Conservation (phyloP, 1,140 invertebrate genomes). For the Diprion similis region DNA sequence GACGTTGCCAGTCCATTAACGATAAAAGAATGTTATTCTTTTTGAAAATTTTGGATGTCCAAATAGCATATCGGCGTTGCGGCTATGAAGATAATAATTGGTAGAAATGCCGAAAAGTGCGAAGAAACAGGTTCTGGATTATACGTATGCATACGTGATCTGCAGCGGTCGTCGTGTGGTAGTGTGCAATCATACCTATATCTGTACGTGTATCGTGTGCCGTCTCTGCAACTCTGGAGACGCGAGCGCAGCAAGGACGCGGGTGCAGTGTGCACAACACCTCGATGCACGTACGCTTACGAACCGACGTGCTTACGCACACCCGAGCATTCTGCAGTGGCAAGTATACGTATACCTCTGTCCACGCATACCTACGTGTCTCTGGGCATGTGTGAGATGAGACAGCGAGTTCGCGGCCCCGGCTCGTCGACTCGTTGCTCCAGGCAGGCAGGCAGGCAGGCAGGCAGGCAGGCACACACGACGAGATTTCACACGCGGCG, state of each 20-base stretch:
- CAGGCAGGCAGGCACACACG: background rate
- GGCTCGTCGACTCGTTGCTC: background rate
- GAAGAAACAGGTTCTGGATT: conserved; percentile 12
- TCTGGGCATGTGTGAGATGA: background rate
- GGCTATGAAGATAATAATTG: conserved; percentile 47
- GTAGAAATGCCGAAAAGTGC: conserved; percentile 54
- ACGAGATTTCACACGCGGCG: background rate
- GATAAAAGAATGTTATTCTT: too few species aligned
- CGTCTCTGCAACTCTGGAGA: too few species aligned
- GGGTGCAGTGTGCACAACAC: too few species aligned
- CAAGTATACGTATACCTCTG: background rate
- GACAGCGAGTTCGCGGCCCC: conserved; percentile 1
- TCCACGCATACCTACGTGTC: background rate
- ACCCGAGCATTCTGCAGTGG: conserved; percentile 45
- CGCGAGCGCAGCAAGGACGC: too few species aligned
- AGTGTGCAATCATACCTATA: too few species aligned
- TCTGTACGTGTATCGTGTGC: too few species aligned
- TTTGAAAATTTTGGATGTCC: too few species aligned
- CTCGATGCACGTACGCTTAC: too few species aligned
- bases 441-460: background rate
- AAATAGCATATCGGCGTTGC: too few species aligned
- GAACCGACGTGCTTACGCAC: background rate
- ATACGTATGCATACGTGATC: background rate
- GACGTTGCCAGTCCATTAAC: too few species aligned
- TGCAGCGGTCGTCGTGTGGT: too few species aligned